Base-by-base conservation (phyloP, 1,140 invertebrate species). In the Leguminivora glycinivorella region DNA sequence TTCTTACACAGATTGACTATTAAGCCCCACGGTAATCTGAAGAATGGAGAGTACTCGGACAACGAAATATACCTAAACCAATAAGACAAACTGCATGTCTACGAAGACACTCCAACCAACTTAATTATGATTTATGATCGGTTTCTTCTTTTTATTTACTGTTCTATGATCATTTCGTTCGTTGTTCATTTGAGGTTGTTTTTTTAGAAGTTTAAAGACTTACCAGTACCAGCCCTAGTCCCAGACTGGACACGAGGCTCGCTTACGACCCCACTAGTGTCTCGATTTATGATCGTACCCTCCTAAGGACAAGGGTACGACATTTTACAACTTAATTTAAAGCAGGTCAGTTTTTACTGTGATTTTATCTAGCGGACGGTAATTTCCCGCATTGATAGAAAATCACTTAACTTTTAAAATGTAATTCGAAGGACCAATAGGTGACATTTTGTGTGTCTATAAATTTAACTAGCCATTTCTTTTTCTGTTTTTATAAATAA, bases 301-400 rank as follows among this genome's bases (percentile, higher is more conserved):
- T n/a, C 71, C 80, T 79, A 70, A 72, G 72, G 73, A 81, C 78
- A 81, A 83, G 79, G 79, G 78, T 81, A 83, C 73, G 69, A 69
- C 73, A 78, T 82, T 87, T 85, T 86, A 88, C 82, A 87, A 80
- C 86, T 87, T 82, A 83, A 88, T 89, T 88, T 83, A 82, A 83
- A 85, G 73, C 70, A 76, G 73, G 72, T 68, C 67, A 70, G 43
- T 72, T 75, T 74, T 75, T 67, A 70, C 40, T 68, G 67, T 24
- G 52, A 56, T 72, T 75, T 75, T 74, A 72, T 74, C 68, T 58
- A 31, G 58, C 26, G 31, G 58, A 63, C 58, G 29, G 58, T 63
- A 26, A 63, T 63, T 63, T 17, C 26, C 5, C 26, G 26, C 58
- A 34, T 29, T n/a, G 26, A 63, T 63, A 63, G 19, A 63, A 63